Conservation (phyloP, 1,140 invertebrate species). For the Bacillus rossius region DNA sequence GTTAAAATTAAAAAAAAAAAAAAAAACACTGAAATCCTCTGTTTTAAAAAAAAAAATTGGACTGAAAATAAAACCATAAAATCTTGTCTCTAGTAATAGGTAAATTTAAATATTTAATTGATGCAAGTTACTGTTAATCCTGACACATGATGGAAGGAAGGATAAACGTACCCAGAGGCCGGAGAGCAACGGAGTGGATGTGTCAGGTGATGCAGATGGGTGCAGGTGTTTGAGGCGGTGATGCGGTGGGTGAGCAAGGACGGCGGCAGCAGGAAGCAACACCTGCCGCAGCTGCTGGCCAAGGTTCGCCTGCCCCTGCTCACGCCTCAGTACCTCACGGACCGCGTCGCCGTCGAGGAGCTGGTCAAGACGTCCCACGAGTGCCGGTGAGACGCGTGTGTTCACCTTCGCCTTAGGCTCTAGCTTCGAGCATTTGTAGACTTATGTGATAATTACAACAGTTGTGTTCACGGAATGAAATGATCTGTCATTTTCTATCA, state of each 20-base stretch:
- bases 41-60: no score
- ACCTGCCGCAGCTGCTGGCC: conserved; percentile 66
- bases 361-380: conserved; percentile 68
- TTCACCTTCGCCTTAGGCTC: neutral
- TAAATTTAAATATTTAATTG: no score
- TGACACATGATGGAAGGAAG: no score
- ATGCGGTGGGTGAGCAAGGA: conserved; percentile 78
- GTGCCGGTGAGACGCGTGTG: conserved; percentile 54
- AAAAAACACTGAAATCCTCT: no score
- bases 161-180: no score
- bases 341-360: conserved; percentile 78
- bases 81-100: no score
- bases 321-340: conserved; percentile 76
- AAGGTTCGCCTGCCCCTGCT: conserved; percentile 75
- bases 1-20: no score
- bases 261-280: conserved; percentile 46
- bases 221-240: conserved; percentile 76
- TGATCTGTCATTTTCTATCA: no score
- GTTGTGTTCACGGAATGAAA: neutral
- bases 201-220: no score
- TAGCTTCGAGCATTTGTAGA: neutral
- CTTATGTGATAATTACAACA: neutral
- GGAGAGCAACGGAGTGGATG: no score
- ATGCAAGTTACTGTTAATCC: no score
- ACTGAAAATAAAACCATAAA: no score